Evolutionary conservation across 2,797 vertebrate species (phyloP).

Genomic region (Tenualosa ilisha): DNA sequence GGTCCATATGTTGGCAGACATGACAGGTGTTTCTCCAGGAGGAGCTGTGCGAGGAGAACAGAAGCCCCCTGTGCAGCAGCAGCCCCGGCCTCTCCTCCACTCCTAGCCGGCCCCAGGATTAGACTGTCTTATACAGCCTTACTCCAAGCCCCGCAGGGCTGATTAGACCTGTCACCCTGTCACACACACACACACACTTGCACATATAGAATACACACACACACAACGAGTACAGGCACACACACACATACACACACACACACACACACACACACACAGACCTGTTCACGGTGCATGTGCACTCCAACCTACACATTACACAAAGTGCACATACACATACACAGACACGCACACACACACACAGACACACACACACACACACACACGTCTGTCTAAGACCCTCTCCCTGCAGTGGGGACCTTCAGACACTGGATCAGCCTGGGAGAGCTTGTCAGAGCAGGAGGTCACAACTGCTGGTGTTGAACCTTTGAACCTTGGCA

Average conservation of each 20-base stretch:
- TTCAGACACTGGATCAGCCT: conserved; percentile 13
- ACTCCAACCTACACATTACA: neutral
- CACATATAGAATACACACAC: neutral
- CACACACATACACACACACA: neutral
- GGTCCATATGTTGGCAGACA: conserved; percentile 45
- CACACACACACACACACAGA: neutral
- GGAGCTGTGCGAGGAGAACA: neutral
- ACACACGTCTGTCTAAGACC: neutral
- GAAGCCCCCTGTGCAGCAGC: neutral
- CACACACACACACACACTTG: neutral
- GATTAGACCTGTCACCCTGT: conserved; percentile 21
- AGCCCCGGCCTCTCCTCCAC: neutral
- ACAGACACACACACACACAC: neutral
- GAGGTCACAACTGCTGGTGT: neutral
- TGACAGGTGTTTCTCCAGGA: conserved; percentile 13
- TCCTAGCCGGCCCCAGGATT: neutral
- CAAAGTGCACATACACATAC: neutral
- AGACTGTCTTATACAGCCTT: conserved; percentile 21
- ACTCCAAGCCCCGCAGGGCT: neutral
- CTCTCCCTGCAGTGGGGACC: conserved; percentile 1
- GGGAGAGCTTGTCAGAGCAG: conserved; percentile 15
- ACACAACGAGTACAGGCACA: neutral
- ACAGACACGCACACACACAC: neutral
- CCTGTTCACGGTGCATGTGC: too few relatives aligned
- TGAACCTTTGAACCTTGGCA: neutral